Percentiles rank a stretch among this genome's conserved stretches.
phyloP scores from a whole-genome alignment of 1,140 invertebrate genomes.

The Popillia japonica region DNA sequence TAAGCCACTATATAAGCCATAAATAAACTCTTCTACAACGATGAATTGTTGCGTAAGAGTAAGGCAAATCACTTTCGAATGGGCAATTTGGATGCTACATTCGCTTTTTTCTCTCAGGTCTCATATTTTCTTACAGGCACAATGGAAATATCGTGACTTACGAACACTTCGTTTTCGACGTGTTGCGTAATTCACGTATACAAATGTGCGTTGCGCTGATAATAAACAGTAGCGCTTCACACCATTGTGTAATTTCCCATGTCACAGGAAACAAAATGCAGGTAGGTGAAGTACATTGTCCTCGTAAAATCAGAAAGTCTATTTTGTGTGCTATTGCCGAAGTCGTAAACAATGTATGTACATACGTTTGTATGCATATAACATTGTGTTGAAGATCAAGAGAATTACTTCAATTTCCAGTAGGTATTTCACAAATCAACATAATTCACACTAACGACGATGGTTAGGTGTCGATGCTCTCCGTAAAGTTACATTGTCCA shows the following conservation, averaged over 20 bases:
- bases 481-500: background rate
- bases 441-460: background rate
- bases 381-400: too few relatives aligned
- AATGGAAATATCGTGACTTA: slow-evolving; percentile 18
- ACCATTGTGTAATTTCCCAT: slow-evolving; percentile 17
- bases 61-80: background rate
- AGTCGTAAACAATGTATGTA: background rate
- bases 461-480: background rate
- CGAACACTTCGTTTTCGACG: background rate
- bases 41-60: background rate
- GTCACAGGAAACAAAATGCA: slow-evolving; percentile 12
- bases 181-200: background rate
- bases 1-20: too few relatives aligned
- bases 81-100: background rate
- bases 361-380: background rate
- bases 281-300: slow-evolving; percentile 17
- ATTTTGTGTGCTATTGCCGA: background rate
- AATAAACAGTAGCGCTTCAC: slow-evolving; percentile 18
- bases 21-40: too few relatives aligned
- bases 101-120: background rate
- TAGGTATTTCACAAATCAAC: background rate
- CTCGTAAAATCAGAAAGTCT: slow-evolving; percentile 14
- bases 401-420: background rate
- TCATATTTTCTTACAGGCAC: background rate
- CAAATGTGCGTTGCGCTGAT: background rate